These are phyloP conservation scores for Mechanitis messenoides DNA, from an alignment of 2,888 invertebrate species.

Conservation along the genomic window DNA sequence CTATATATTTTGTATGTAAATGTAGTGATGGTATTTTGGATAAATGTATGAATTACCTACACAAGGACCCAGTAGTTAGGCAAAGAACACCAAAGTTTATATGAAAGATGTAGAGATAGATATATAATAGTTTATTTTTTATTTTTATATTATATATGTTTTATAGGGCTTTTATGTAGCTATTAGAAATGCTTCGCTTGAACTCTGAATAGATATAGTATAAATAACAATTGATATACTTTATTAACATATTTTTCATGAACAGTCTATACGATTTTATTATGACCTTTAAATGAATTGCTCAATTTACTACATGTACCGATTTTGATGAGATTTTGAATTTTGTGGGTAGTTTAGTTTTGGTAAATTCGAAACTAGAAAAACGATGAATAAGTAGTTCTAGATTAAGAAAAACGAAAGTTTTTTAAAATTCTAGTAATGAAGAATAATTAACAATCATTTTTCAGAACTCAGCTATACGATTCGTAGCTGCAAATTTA, in stretches of 20 bases:
- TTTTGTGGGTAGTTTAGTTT: neutral
- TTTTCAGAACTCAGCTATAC: too few relatives aligned
- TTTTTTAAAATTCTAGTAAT: too few relatives aligned
- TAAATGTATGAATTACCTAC: slow-evolving; percentile 50
- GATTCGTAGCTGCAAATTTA: too few relatives aligned
- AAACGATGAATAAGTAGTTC: too few relatives aligned
- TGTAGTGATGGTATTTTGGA: slow-evolving; percentile 71
- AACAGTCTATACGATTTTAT: neutral
- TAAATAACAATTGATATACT: neutral
- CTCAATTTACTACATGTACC: slow-evolving; percentile 19
- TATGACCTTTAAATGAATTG: slow-evolving; percentile 12
- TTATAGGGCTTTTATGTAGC: neutral
- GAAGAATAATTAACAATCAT: too few relatives aligned
- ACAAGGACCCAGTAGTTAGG: slow-evolving; percentile 68
- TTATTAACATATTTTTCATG: neutral
- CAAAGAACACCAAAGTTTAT: slow-evolving; percentile 68
- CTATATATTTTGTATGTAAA: slow-evolving; percentile 64
- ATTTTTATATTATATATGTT: slow-evolving; percentile 5
- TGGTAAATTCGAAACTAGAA: too few relatives aligned
- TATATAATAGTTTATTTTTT: neutral
- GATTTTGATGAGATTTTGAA: slow-evolving; percentile 9
- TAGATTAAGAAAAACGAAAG: too few relatives aligned
- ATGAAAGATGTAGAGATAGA: slow-evolving; percentile 28
- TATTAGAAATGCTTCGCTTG: too few relatives aligned
- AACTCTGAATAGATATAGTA: too few relatives aligned